A percentile compares a stretch with the other conserved stretches of the same genome.
Evolutionary conservation across 2,888 invertebrate genomes (phyloP).

Genomic region (Quadriops clusia): DNA sequence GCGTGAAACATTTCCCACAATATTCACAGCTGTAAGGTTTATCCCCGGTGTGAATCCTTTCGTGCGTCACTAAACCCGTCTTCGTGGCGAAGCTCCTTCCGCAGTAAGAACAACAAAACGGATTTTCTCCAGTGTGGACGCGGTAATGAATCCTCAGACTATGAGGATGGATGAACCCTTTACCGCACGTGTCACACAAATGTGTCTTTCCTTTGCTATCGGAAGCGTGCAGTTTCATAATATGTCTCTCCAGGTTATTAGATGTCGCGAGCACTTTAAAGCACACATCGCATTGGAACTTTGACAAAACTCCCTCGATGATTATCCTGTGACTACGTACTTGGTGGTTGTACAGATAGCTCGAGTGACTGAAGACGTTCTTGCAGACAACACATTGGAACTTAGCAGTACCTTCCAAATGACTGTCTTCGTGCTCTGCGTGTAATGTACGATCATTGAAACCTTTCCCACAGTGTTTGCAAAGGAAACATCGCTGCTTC

Average conservation of each 20-base stretch:
- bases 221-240: slow-evolving; percentile 20
- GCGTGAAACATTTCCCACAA: slow-evolving; percentile 24
- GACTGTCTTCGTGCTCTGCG: slow-evolving; percentile 44
- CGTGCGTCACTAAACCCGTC: slow-evolving; percentile 22
- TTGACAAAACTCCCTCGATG: slow-evolving; percentile 34
- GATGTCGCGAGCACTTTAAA: slow-evolving; percentile 25
- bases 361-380: slow-evolving; percentile 38
- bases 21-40: slow-evolving; percentile 24
- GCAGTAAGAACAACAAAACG: slow-evolving; percentile 24
- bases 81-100: slow-evolving; percentile 23
- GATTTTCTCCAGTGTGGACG: slow-evolving; percentile 25
- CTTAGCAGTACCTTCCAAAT: slow-evolving; percentile 40
- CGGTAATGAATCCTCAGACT: slow-evolving; percentile 26
- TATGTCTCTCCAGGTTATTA: slow-evolving; percentile 36
- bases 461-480: slow-evolving; percentile 43
- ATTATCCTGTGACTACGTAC: slow-evolving; percentile 28
- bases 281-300: slow-evolving; percentile 31
- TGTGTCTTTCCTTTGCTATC: slow-evolving; percentile 21
- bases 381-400: slow-evolving; percentile 42
- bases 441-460: slow-evolving; percentile 42
- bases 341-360: slow-evolving; percentile 30
- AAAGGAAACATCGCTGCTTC: slow-evolving; percentile 37
- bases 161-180: slow-evolving; percentile 27
- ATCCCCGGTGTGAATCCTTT: slow-evolving; percentile 25
- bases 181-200: slow-evolving; percentile 30